A percentile compares a stretch with the other conserved stretches of the same genome.
Conservation (phyloP, 2,888 invertebrate genomes). For the Teleogryllus oceanicus region DNA sequence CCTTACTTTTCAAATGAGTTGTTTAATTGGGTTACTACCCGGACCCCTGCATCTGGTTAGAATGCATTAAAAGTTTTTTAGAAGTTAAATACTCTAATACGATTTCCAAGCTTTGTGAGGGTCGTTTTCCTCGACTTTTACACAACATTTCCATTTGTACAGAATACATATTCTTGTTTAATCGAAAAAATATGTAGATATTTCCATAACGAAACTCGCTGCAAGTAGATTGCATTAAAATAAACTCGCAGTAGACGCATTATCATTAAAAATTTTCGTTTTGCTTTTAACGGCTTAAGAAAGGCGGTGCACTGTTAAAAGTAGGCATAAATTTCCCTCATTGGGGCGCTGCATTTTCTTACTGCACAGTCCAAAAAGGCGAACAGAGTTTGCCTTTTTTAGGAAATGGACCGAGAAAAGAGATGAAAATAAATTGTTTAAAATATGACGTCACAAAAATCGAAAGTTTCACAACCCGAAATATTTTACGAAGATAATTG, state of each 20-base stretch:
- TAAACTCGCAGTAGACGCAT: not conserved
- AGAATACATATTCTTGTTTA: constrained; percentile 11
- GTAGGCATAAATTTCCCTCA: not conserved
- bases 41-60: not conserved
- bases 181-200: not conserved
- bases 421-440: too few relatives aligned
- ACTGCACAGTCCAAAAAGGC: not conserved
- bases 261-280: not conserved
- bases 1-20: constrained; percentile 18
- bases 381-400: constrained; percentile 1
- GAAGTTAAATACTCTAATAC: constrained; percentile 11
- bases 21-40: constrained; percentile 2
- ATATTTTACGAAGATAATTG: too few relatives aligned
- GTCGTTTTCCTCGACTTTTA: constrained; percentile 11
- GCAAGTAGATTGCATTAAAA: not conserved
- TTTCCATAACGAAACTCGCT: not conserved
- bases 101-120: not conserved
- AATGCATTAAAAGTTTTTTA: not conserved
- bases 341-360: not conserved
- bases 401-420: not conserved
- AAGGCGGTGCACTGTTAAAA: not conserved
- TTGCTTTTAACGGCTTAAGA: constrained; percentile 8
- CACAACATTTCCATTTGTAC: constrained; percentile 10
- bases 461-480: too few relatives aligned
- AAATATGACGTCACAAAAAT: too few relatives aligned